These are phyloP conservation scores for Numenius phaeopus DNA, from an alignment of 2,797 vertebrate genomes.

Conservation along the genomic window DNA sequence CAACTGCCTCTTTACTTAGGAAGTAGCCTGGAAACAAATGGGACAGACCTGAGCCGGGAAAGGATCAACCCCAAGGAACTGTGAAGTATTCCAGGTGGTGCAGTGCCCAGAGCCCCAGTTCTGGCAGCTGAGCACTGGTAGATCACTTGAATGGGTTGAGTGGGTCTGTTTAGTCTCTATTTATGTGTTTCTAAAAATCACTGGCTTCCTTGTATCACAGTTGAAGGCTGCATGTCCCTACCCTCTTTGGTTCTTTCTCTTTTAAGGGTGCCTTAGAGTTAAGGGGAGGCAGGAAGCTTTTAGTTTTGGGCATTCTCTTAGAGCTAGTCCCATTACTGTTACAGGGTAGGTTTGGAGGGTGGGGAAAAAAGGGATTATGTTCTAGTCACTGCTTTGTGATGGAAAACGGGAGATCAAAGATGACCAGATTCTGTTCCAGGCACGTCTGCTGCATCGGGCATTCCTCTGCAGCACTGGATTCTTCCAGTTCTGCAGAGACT, in stretches of 20 bases:
- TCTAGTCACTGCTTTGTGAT: background rate
- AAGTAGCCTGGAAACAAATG: background rate
- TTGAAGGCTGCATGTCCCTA: background rate
- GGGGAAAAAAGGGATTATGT: background rate
- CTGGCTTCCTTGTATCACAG: background rate
- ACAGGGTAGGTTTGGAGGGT: background rate
- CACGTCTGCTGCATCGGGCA: background rate
- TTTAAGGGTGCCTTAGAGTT: constrained; percentile 59
- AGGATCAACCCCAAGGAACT: background rate
- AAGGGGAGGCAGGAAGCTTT: constrained; percentile 11
- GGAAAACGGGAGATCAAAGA: background rate
- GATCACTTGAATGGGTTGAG: background rate
- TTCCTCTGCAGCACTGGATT: background rate
- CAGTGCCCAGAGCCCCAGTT: background rate
- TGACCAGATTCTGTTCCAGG: background rate
- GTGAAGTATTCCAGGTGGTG: background rate
- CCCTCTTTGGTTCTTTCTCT: background rate
- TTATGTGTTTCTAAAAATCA: background rate
- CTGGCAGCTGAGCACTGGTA: background rate
- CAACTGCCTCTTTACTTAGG: background rate
- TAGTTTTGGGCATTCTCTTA: constrained; percentile 11
- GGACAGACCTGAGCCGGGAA: background rate
- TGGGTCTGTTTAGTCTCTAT: background rate
- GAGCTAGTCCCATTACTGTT: background rate
- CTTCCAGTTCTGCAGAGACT: background rate